Base-by-base conservation (phyloP, 2,888 invertebrate genomes). In the Pyrochroa serraticornis region DNA sequence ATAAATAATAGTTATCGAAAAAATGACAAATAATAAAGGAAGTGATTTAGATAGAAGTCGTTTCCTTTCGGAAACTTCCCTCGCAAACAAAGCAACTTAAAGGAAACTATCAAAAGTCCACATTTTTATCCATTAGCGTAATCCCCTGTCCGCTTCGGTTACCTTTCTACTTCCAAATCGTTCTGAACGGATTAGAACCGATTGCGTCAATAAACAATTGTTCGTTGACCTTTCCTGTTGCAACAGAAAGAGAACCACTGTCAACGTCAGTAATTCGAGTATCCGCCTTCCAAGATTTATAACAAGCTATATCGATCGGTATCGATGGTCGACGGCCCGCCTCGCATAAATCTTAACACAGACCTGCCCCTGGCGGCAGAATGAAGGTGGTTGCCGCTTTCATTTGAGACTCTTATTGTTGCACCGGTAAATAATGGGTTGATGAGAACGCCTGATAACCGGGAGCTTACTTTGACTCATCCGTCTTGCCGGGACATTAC, bases 341-440 rank as follows among this genome's bases (percentile, higher is more conserved):
- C 60, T 39, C 53, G 53, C 64, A 64, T 66, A 66, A 66, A 66
- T 66, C 52, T 49, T 32, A 41, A 58, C 49, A 58, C 59, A 61
- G 67, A 63, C 63, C 69, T 64, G 68, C 69, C 69, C 64, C 68
- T 65, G 67, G 65, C 67, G 62, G 67, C 62, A 60, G 62, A 65
- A 70, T 68, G 67, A 67, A 68, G 67, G 67, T 65, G 67, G 63
- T 58, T 63, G 63, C 58, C 58, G 59, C 63, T 63, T 63, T 58
- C 63, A 55, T 64, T 64, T 60, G 58, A 62, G 64, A 61, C 59
- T 66, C 65, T 69, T 68, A 68, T 68, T 70, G 69, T 71, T 68
- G 65, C 60, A 69, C 69, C 66, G 69, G 66, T 71, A 71, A 72
- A 72, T 71, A 72, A 72, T 71, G 71, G 71, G 45, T 56, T 65